Conservation (phyloP, 2,888 invertebrate species). For the Rhyacophila evoluta region DNA sequence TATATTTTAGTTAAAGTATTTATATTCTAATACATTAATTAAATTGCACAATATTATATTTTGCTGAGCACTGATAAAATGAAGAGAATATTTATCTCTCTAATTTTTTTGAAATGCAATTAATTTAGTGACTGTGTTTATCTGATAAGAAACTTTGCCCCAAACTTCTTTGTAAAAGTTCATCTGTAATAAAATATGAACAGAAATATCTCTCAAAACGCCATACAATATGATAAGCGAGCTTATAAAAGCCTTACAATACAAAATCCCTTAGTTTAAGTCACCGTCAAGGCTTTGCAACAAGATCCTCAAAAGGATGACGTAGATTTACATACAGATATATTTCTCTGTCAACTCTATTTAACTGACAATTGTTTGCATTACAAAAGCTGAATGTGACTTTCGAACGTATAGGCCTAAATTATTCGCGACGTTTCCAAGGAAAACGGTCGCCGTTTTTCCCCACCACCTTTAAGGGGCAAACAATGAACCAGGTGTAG, state of each 20-base stretch:
- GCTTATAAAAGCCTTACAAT: constrained; percentile 10
- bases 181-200: not conserved
- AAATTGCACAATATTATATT: too few relatives aligned
- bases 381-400: constrained; percentile 41
- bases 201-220: not conserved
- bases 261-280: constrained; percentile 3
- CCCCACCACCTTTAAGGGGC: not conserved
- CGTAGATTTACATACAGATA: constrained; percentile 40
- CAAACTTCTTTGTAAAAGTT: not conserved
- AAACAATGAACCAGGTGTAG: constrained; percentile 32
- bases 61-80: too few relatives aligned
- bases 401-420: constrained; percentile 36
- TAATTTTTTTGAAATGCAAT: too few relatives aligned
- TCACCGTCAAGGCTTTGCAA: constrained; percentile 14
- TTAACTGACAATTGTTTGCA: constrained; percentile 44
- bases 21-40: too few relatives aligned
- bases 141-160: not conserved
- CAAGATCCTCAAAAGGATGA: constrained; percentile 25
- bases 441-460: constrained; percentile 26
- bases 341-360: constrained; percentile 32
- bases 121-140: not conserved
- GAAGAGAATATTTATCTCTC: too few relatives aligned
- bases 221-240: constrained; percentile 1
- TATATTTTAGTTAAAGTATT: too few relatives aligned
- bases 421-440: constrained; percentile 41